Evolutionary conservation across 2,797 vertebrate genomes (phyloP).

Genomic region (Crotalus adamanteus): DNA sequence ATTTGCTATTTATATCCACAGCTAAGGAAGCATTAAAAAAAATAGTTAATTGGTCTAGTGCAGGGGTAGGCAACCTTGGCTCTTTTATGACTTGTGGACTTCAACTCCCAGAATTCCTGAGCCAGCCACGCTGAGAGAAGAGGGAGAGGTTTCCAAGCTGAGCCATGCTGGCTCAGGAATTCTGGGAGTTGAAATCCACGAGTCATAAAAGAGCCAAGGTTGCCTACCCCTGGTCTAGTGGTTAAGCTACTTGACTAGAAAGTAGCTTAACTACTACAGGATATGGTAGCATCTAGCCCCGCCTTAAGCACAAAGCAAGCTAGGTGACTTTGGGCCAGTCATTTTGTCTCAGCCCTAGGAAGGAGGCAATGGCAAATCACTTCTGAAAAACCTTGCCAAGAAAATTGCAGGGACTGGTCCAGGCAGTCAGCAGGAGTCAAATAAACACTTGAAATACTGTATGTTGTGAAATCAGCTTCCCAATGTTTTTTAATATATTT

Average conservation of each 20-base stretch:
- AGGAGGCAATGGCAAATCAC: background rate
- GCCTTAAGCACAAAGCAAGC: background rate
- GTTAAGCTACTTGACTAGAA: background rate
- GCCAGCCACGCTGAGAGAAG: no score
- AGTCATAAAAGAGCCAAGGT: no score
- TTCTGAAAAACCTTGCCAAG: background rate
- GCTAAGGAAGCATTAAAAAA: background rate
- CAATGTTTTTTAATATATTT: background rate
- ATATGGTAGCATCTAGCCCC: background rate
- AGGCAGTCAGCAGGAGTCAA: background rate
- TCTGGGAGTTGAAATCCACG: no score
- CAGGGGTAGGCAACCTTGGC: no score
- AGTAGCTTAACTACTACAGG: background rate
- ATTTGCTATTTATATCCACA: background rate
- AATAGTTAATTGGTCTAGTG: background rate
- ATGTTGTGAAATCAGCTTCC: background rate
- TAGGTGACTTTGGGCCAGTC: background rate
- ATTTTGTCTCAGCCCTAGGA: background rate
- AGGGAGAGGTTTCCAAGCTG: no score
- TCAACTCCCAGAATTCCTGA: no score
- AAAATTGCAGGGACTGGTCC: background rate
- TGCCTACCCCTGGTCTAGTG: background rate
- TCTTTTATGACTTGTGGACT: no score
- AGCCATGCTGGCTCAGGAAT: no score
- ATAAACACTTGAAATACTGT: background rate